Base-by-base conservation (phyloP, 2,113 vertebrate species). In the Verasper variegatus region DNA sequence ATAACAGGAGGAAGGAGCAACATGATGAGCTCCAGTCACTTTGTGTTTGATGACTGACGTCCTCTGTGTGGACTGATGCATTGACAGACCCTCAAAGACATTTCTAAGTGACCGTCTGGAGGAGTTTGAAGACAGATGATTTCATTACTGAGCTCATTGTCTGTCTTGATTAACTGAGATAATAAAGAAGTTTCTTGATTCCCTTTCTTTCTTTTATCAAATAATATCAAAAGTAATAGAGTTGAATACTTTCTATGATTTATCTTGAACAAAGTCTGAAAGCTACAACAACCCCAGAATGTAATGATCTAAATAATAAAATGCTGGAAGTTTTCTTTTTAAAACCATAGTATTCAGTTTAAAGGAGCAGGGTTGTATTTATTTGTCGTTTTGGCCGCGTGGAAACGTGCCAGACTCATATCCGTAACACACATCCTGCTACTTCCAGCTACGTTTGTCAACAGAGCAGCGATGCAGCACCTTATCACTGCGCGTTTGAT, bases 361-460 rank as follows among this genome's bases (percentile, higher is more conserved):
- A 9, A 20, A n/a, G 37, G 6, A 21, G 17, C 11, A 56, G 24
- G 3, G 2, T 21, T 54, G 3, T 15, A 3, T 12, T 40, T 68
- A 10, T 78, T 65, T 51, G 64, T 27, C 1, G 8, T 60, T 82
- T 52, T 71, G 14, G 11, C 11, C 49, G 14, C 14, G 17, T 89
- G 78, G 73, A 75, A 23, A 5, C 7, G 40, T 74, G 76, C 72
- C 87, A 85, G 52, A 8, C n/a, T 49, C 58, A 67, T 79, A 91
- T 94, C 92, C 92, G 92, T 78, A 60, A 86, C 5, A 52, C 20
- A 83, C 90, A 94, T 93, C 92, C 92, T 93, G 93, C 85, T 91
- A 67, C 57, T 71, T 70, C 52, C 35, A 17, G 62, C 45, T 55
- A 71, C 83, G 83, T 74, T 47, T 68, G 56, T 80, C 69, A 90